Percentiles rank a stretch among this genome's conserved stretches.
Evolutionary conservation across 1,140 invertebrate species (phyloP).

Genomic region (Geopemphigus sp.): DNA sequence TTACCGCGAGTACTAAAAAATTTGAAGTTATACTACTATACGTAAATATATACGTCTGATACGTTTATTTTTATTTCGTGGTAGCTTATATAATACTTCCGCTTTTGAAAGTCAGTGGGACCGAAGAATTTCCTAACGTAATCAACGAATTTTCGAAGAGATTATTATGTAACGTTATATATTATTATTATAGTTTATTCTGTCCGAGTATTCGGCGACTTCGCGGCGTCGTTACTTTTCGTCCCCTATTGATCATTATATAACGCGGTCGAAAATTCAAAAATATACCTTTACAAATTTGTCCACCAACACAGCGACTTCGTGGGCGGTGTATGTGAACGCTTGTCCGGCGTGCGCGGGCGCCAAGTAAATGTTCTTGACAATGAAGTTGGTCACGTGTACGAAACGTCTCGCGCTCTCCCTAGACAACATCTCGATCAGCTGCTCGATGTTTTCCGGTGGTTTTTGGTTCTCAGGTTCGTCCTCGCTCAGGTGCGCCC

Average conservation of each 20-base stretch:
- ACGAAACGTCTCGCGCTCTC: conserved; percentile 73
- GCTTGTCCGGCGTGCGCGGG: background rate
- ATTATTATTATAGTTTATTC: no score
- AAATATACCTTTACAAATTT: conserved; percentile 12
- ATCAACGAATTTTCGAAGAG: no score
- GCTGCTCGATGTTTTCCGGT: conserved; percentile 71
- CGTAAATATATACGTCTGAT: no score
- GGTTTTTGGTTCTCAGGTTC: conserved; percentile 80
- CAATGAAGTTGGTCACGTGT: conserved; percentile 68
- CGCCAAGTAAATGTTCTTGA: conserved; percentile 53
- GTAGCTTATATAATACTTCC: no score
- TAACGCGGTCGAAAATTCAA: background rate
- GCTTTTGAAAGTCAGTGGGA: no score
- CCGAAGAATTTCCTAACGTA: no score
- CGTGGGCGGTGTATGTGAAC: background rate
- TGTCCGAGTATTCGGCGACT: no score
- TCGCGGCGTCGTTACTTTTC: background rate
- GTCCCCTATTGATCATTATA: background rate
- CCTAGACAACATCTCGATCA: conserved; percentile 69
- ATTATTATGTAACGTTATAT: no score
- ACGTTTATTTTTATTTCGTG: no score
- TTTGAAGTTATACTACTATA: no score
- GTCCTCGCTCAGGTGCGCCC: conserved; percentile 67
- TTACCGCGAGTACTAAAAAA: no score
- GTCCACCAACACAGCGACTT: background rate